A percentile compares a stretch with the other conserved stretches of the same genome.
phyloP scores from a whole-genome alignment of 2,797 vertebrate species.

The Sebastes hubbsi region DNA sequence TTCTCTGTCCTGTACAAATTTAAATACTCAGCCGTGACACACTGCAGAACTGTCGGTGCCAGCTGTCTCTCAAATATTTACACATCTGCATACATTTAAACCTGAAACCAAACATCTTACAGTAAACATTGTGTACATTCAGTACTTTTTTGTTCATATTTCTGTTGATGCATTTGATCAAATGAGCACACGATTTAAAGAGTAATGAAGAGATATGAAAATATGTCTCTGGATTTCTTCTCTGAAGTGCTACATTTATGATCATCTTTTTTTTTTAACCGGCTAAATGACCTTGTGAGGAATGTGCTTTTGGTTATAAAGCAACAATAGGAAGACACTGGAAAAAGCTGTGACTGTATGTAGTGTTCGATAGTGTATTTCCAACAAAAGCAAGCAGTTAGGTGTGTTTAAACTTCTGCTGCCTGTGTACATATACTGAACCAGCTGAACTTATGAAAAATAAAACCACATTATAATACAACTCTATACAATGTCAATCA shows the following conservation, averaged over 20 bases:
- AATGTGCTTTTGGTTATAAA: slow-evolving; percentile 33
- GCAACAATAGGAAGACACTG: slow-evolving; percentile 43
- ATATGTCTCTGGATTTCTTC: slow-evolving; percentile 47
- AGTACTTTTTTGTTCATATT: slow-evolving; percentile 27
- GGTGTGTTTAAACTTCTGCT: slow-evolving; percentile 16
- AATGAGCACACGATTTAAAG: neutral
- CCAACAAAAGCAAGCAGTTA: neutral
- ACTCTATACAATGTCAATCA: slow-evolving; percentile 7
- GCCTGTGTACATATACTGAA: slow-evolving; percentile 14
- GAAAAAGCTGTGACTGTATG: slow-evolving; percentile 11
- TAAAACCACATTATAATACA: neutral
- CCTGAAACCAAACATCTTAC: slow-evolving; percentile 37
- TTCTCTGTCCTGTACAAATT: slow-evolving; percentile 43
- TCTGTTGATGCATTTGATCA: neutral
- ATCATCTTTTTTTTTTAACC: neutral
- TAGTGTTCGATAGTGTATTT: neutral
- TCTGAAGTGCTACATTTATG: slow-evolving; percentile 17
- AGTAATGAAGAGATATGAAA: slow-evolving; percentile 46
- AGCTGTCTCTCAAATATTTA: slow-evolving; percentile 36
- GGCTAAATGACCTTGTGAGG: neutral
- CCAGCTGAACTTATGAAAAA: slow-evolving; percentile 20
- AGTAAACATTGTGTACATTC: slow-evolving; percentile 30
- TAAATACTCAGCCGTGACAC: slow-evolving; percentile 24
- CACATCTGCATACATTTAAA: slow-evolving; percentile 55
- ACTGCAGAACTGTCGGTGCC: slow-evolving; percentile 7